A percentile compares a stretch with the other conserved stretches of the same genome.
Evolutionary conservation across 2,797 vertebrate species (phyloP).

Genomic region (Rhadinocentrus ornatus): DNA sequence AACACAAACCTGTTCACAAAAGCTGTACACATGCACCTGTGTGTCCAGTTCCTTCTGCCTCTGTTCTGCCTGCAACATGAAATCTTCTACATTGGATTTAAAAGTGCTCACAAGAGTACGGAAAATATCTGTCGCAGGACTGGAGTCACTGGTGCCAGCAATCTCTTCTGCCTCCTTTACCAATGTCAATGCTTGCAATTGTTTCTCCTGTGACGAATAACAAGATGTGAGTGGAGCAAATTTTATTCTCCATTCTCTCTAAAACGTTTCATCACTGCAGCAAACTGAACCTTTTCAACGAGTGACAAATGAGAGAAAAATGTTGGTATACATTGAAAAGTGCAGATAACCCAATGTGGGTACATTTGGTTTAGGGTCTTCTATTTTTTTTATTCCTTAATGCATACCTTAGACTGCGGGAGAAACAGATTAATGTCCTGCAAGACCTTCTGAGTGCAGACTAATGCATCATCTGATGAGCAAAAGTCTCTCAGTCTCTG

Average conservation of each 20-base stretch:
- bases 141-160: conserved; percentile 38
- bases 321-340: neutral
- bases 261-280: neutral
- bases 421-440: conserved; percentile 82
- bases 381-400: neutral
- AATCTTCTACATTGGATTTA: conserved; percentile 84
- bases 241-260: neutral
- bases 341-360: neutral
- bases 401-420: conserved; percentile 80
- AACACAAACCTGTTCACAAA: conserved; percentile 88
- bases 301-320: neutral
- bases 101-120: conserved; percentile 79
- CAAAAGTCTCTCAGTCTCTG: conserved; percentile 75
- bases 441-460: conserved; percentile 67
- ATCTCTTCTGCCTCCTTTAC: conserved; percentile 84
- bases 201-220: conserved; percentile 83
- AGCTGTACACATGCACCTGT: conserved; percentile 79
- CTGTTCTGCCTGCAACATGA: conserved; percentile 84
- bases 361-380: neutral
- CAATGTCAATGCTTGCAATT: conserved; percentile 78
- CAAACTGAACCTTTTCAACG: neutral
- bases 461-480: conserved; percentile 63
- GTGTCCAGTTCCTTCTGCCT: conserved; percentile 82
- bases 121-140: conserved; percentile 83
- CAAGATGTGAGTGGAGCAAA: conserved; percentile 12